Evolutionary conservation across 2,113 vertebrate genomes (phyloP).

Genomic region (Dendropsophus ebraccatus): DNA sequence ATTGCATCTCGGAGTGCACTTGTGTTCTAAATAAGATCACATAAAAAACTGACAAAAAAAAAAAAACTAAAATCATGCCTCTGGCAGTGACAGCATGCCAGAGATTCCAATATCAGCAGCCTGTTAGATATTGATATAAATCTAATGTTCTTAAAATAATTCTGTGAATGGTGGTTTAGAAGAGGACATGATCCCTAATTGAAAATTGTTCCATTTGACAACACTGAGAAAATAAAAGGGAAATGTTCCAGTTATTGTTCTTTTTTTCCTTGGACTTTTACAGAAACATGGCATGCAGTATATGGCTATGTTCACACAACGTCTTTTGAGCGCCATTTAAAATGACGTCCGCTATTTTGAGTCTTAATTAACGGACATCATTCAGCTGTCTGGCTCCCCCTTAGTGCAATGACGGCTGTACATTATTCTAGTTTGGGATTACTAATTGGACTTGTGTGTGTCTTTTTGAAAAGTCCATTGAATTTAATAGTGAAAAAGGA

Average conservation of each 20-base stretch:
- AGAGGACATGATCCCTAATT: background rate
- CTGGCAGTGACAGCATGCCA: slow-evolving; percentile 45
- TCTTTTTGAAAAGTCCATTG: too few relatives aligned
- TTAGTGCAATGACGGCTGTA: too few relatives aligned
- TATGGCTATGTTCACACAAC: too few relatives aligned
- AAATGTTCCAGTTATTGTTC: background rate
- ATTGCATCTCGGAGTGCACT: background rate
- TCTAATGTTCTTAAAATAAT: slow-evolving; percentile 33
- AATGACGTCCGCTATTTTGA: too few relatives aligned
- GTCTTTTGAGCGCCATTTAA: too few relatives aligned
- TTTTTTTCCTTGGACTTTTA: too few relatives aligned
- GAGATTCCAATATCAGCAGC: slow-evolving; percentile 45
- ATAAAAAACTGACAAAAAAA: slow-evolving; percentile 52
- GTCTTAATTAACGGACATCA: too few relatives aligned
- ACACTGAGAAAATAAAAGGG: background rate
- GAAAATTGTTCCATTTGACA: background rate
- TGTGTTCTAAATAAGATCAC: slow-evolving; percentile 55
- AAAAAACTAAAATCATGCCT: slow-evolving; percentile 40
- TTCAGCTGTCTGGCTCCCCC: too few relatives aligned
- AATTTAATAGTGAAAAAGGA: too few relatives aligned
- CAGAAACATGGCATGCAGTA: too few relatives aligned
- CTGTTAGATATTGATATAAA: slow-evolving; percentile 54
- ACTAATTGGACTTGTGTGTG: too few relatives aligned
- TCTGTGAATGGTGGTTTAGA: background rate
- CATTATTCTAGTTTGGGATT: too few relatives aligned